phyloP scores from a whole-genome alignment of 2,113 vertebrate species.

The Alaudala cheleensis region DNA sequence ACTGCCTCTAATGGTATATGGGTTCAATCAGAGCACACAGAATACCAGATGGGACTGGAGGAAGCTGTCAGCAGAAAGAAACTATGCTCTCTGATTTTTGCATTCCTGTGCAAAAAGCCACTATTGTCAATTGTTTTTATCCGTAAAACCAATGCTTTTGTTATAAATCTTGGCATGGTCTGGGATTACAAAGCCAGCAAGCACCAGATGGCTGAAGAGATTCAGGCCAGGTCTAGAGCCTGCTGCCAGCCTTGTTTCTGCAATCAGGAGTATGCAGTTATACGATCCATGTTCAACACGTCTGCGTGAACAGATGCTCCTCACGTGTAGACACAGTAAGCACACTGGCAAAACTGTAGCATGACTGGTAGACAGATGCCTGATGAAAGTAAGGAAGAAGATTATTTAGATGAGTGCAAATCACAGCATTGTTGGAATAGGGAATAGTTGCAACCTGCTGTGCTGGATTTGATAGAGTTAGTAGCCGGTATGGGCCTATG shows the following conservation, averaged over 20 bases:
- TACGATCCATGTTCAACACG: not conserved
- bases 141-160: not conserved
- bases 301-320: not conserved
- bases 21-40: conserved; percentile 24
- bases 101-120: conserved; percentile 2
- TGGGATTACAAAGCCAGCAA: not conserved
- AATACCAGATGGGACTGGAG: conserved; percentile 37
- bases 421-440: not conserved
- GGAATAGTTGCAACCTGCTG: not conserved
- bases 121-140: conserved; percentile 8
- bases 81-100: conserved; percentile 7
- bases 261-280: not conserved
- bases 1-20: conserved; percentile 7
- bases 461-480: not conserved
- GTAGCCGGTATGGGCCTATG: too few relatives aligned
- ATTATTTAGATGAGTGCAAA: not conserved
- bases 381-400: not conserved
- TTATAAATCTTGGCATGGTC: conserved; percentile 12
- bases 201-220: conserved; percentile 33
- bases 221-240: conserved; percentile 17
- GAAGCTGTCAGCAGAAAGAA: conserved; percentile 36
- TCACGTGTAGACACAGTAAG: not conserved
- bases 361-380: not conserved
- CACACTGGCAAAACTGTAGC: not conserved
- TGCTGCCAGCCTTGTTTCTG: not conserved